Evolutionary conservation across 2,797 vertebrate species (phyloP).

Genomic region (Micromesistius poutassou): DNA sequence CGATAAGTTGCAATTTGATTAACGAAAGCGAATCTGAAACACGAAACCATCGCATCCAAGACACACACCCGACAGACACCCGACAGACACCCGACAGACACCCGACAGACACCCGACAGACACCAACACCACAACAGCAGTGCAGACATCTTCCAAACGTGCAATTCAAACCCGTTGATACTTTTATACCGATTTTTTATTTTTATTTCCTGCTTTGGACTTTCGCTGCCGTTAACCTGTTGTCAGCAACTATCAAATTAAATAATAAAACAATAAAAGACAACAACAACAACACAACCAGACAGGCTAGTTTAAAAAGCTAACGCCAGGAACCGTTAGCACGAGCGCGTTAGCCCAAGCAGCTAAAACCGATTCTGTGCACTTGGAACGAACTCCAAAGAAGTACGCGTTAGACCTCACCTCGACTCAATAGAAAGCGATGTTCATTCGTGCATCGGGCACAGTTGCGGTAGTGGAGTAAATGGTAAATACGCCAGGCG

Average conservation of each 20-base stretch:
- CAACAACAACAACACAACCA: background rate
- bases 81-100: no score
- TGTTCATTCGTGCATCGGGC: background rate
- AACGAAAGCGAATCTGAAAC: no score
- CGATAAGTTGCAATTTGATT: no score
- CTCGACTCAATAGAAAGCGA: background rate
- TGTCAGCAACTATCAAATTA: background rate
- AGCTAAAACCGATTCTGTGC: background rate
- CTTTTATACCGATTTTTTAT: background rate
- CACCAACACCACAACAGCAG: no score
- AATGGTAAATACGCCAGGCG: background rate
- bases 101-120: no score
- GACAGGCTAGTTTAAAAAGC: background rate
- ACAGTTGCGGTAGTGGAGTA: background rate
- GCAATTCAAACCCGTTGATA: background rate
- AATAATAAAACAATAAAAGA: background rate
- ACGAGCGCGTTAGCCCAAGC: background rate
- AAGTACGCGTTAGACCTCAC: background rate
- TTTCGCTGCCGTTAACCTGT: background rate
- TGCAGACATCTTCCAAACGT: background rate
- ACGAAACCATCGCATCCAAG: no score
- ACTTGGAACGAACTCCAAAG: background rate
- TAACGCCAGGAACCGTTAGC: background rate
- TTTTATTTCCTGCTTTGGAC: background rate
- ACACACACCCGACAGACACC: no score